A percentile compares a stretch with the other conserved stretches of the same genome.
Conservation (phyloP, 2,797 vertebrate species). For the Labeo calbasu region DNA sequence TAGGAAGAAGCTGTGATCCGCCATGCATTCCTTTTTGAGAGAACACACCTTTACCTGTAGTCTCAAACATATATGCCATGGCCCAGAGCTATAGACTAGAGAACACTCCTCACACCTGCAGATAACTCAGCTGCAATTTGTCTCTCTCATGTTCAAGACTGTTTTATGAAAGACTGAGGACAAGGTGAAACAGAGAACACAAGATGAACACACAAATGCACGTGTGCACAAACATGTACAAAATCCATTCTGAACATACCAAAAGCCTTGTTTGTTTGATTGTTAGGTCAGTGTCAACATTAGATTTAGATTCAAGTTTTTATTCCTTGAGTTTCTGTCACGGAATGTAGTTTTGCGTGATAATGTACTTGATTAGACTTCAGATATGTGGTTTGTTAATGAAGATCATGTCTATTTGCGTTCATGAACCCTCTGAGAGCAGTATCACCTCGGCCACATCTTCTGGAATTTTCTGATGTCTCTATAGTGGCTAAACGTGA, state of each 20-base stretch:
- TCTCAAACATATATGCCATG: constrained; percentile 14
- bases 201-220: constrained; percentile 58
- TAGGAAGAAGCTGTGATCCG: constrained; percentile 2
- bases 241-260: constrained; percentile 29
- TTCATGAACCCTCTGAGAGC: too few relatives aligned
- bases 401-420: too few relatives aligned
- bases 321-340: too few relatives aligned
- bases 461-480: too few relatives aligned
- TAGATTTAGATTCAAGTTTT: too few relatives aligned
- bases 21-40: constrained; percentile 16
- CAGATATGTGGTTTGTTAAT: too few relatives aligned
- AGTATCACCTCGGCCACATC: too few relatives aligned
- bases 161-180: constrained; percentile 79
- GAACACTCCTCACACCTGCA: constrained; percentile 72
- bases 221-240: background rate
- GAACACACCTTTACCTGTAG: constrained; percentile 41
- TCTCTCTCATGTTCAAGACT: constrained; percentile 80
- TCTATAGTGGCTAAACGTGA: too few relatives aligned
- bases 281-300: background rate
- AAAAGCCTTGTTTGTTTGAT: constrained; percentile 8
- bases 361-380: too few relatives aligned
- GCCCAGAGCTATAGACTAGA: constrained; percentile 44
- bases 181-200: constrained; percentile 78
- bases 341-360: too few relatives aligned
- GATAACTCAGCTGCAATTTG: constrained; percentile 79